A percentile compares a stretch with the other conserved stretches of the same genome.
Evolutionary conservation across 2,888 invertebrate genomes (phyloP).

Genomic region (Clusia tigrina): DNA sequence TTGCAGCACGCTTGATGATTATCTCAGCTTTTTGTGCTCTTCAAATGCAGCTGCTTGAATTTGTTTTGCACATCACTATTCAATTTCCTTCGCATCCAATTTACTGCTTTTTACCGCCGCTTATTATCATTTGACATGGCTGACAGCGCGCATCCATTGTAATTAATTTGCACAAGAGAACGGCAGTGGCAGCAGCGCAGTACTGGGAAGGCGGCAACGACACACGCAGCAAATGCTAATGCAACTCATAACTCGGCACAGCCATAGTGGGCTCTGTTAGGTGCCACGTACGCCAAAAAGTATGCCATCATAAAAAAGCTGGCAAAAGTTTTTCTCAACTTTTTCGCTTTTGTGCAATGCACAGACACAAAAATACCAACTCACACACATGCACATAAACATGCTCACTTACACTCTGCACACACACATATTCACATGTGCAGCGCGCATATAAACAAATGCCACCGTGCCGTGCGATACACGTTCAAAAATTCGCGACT

Average conservation of each 20-base stretch:
- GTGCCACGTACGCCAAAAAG: constrained; percentile 16
- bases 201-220: background rate
- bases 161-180: constrained; percentile 21
- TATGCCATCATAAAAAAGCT: constrained; percentile 15
- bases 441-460: too few species aligned
- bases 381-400: constrained; percentile 10
- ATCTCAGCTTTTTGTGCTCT: background rate
- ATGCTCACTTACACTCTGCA: background rate
- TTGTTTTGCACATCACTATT: background rate
- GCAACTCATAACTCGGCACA: background rate
- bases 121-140: constrained; percentile 21
- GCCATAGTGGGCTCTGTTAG: too few species aligned
- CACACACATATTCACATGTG: constrained; percentile 1
- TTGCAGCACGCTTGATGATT: background rate
- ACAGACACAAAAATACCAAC: too few species aligned
- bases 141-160: constrained; percentile 21
- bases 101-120: background rate
- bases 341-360: background rate
- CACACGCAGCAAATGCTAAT: background rate
- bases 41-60: background rate
- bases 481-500: too few species aligned
- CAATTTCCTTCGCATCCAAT: constrained; percentile 6
- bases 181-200: background rate
- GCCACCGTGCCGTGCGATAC: too few species aligned
- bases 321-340: constrained; percentile 20